These are phyloP conservation scores for Pristionchus entomophagus DNA, from an alignment of 2,888 invertebrate species.

Conservation along the genomic window DNA sequence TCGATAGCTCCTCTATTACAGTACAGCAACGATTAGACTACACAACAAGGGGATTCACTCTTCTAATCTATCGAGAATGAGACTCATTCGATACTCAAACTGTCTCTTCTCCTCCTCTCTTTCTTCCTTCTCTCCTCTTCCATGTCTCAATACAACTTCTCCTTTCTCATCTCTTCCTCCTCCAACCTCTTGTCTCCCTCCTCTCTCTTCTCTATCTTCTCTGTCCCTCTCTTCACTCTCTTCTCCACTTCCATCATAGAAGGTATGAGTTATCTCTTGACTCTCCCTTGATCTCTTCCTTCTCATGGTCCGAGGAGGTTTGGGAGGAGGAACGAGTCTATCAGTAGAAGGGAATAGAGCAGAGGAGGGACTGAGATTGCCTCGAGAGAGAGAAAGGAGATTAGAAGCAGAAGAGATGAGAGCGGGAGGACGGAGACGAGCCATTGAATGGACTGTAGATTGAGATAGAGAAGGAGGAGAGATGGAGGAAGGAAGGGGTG, in stretches of 20 bases:
- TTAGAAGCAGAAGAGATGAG: slow-evolving; percentile 44
- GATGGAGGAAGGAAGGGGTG: slow-evolving; percentile 13
- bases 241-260: slow-evolving; percentile 48
- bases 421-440: slow-evolving; percentile 17
- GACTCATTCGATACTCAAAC: slow-evolving; percentile 71
- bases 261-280: slow-evolving; percentile 45
- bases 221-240: slow-evolving; percentile 49
- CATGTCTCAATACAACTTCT: slow-evolving; percentile 52
- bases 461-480: background rate
- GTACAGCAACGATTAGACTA: slow-evolving; percentile 11
- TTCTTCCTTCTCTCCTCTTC: slow-evolving; percentile 52
- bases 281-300: slow-evolving; percentile 52
- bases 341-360: background rate
- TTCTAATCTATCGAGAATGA: slow-evolving; percentile 72
- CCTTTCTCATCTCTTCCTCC: slow-evolving; percentile 47
- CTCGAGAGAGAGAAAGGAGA: slow-evolving; percentile 39
- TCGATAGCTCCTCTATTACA: background rate
- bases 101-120: slow-evolving; percentile 54
- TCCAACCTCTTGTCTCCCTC: slow-evolving; percentile 45
- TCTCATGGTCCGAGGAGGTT: slow-evolving; percentile 42
- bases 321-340: slow-evolving; percentile 32
- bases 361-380: background rate
- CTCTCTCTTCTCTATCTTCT: slow-evolving; percentile 49
- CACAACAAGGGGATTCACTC: slow-evolving; percentile 28
- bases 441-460: slow-evolving; percentile 38